Percentiles rank a stretch among this genome's conserved stretches.
Conservation (phyloP, 2,797 vertebrate genomes). For the Petrocephalus sullivani region DNA sequence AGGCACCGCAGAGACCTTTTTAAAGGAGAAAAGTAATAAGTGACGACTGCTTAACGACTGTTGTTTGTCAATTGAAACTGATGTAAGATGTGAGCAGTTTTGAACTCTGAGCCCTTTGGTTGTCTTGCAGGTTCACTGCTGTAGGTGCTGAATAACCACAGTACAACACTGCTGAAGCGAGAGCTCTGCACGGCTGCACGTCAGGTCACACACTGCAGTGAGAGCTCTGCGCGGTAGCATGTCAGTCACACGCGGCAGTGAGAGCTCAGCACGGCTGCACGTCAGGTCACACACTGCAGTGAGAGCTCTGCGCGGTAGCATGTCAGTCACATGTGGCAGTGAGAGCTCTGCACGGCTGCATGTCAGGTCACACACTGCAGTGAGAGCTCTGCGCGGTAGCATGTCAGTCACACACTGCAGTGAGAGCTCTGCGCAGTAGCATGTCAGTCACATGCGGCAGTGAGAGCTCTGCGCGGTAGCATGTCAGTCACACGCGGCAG, state of each 20-base stretch:
- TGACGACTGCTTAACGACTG: neutral
- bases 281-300: neutral
- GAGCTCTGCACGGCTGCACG: neutral
- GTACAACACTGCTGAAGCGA: neutral
- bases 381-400: neutral
- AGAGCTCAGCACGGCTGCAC: neutral
- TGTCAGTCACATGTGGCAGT: neutral
- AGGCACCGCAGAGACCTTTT: neutral
- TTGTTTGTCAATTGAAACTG: neutral
- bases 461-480: neutral
- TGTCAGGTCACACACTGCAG: neutral
- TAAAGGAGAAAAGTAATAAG: neutral
- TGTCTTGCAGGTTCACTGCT: neutral
- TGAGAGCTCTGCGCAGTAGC: neutral
- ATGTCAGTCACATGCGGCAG: neutral
- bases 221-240: neutral
- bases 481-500: neutral
- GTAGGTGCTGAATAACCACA: neutral
- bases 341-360: neutral
- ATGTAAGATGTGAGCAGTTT: neutral
- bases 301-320: neutral
- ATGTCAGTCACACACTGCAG: neutral
- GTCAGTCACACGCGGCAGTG: neutral
- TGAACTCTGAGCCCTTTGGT: neutral
- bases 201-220: neutral